These are phyloP conservation scores for Microchrysa polita DNA, from an alignment of 2,888 invertebrate species.

Conservation along the genomic window DNA sequence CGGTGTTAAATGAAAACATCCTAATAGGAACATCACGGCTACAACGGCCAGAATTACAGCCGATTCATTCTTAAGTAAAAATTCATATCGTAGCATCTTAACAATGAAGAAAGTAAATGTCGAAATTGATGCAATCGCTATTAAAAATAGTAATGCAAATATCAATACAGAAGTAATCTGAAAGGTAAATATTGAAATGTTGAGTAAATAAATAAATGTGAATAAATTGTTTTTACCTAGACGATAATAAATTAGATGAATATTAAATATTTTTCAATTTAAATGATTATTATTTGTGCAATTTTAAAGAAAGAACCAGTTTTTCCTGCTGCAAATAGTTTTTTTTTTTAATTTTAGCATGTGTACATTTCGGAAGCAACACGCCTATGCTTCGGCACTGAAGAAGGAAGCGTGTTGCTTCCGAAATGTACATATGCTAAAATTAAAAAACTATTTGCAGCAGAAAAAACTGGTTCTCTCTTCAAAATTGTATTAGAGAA, in stretches of 20 bases:
- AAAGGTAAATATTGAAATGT: slow-evolving; percentile 6
- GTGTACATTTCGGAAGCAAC: too few relatives aligned
- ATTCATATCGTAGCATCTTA: slow-evolving; percentile 31
- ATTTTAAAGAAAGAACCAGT: too few relatives aligned
- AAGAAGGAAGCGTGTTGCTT: too few relatives aligned
- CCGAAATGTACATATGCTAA: too few relatives aligned
- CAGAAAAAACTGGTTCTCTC: too few relatives aligned
- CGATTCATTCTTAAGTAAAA: background rate
- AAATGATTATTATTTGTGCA: background rate
- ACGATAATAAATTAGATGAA: too few relatives aligned
- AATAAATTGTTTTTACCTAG: background rate
- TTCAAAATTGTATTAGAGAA: too few relatives aligned
- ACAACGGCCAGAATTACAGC: background rate
- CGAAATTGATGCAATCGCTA: slow-evolving; percentile 19
- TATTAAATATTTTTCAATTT: too few relatives aligned
- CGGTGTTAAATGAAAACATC: slow-evolving; percentile 13
- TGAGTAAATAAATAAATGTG: background rate
- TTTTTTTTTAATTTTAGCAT: too few relatives aligned
- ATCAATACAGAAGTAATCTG: slow-evolving; percentile 22
- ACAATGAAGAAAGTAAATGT: slow-evolving; percentile 10
- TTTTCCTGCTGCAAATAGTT: too few relatives aligned
- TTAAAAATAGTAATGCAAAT: background rate
- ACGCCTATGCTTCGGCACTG: too few relatives aligned
- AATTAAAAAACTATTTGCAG: too few relatives aligned
- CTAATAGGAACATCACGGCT: background rate